Evolutionary conservation across 2,888 invertebrate genomes (phyloP), one percentile per base, ranked within the genome.

Genomic region (Apamea monoglypha): DNA sequence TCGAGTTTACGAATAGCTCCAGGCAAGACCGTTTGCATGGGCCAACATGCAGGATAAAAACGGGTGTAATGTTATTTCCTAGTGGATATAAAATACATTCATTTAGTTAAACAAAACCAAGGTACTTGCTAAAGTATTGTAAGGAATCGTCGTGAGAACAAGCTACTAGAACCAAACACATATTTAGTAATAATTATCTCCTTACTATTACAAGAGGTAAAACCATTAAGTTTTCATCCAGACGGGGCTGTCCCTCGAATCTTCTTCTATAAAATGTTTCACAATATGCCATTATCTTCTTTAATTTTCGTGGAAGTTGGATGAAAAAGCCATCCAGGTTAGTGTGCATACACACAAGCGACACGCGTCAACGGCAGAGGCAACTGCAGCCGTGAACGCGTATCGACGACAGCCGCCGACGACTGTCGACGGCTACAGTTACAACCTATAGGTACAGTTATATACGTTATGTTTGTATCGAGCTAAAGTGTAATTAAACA

Each of bases 11-110:
- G 29, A 50, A 74, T n/a, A 40, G 56, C 53, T 66, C 32, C 8
- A 50, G 82, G 74, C 74, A 56, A 64, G 18, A 66, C 29, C 47
- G 64, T 81, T 59, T 29, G 29, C 18, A n/a, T 36, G 18, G 14
- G 7, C 7, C 21, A 4, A 81, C 25, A 64, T 53, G 8, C 14
- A 18, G 25, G n/a, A 63, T 50, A 32, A 63, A 64, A n/a, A 44
- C 18, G 18, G 14, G 2, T 25, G 29, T 25, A 21, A 53, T 40
- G 12, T 56, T 44, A 12, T 44, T 53, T 56, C 12, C 25, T 40
- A 29, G 8, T 25, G 29, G 16, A 14, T 50, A 16, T 32, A 32
- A 47, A 50, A 69, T 50, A 32, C 32, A 25, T 53, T 2, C 0
- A 32, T 70, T 70, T 16, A 50, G 25, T 32, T 16, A 25, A 50